These are phyloP conservation scores for Silurus glanis DNA, from an alignment of 2,113 vertebrate genomes.

Conservation along the genomic window DNA sequence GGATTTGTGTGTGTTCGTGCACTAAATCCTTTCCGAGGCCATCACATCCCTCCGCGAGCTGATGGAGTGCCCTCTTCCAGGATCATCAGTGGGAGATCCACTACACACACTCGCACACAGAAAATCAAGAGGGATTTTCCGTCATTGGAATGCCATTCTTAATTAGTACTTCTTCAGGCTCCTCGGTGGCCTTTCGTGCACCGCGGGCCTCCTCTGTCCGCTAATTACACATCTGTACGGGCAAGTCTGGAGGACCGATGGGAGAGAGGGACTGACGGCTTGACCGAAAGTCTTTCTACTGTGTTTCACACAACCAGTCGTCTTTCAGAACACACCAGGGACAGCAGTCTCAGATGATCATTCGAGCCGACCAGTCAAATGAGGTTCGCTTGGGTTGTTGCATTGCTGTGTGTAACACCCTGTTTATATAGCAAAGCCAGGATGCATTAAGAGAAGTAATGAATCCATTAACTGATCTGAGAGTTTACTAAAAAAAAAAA, in stretches of 20 bases:
- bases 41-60: slow-evolving; percentile 56
- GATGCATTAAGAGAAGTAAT: slow-evolving; percentile 56
- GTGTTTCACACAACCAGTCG: slow-evolving; percentile 44
- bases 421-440: not conserved
- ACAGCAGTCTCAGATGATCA: not conserved
- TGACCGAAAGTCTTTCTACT: slow-evolving; percentile 1
- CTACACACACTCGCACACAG: slow-evolving; percentile 35
- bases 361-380: slow-evolving; percentile 29
- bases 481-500: slow-evolving; percentile 42
- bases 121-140: slow-evolving; percentile 46
- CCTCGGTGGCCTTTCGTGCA: slow-evolving; percentile 37
- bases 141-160: slow-evolving; percentile 55
- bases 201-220: slow-evolving; percentile 35
- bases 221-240: slow-evolving; percentile 58
- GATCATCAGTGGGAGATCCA: slow-evolving; percentile 45
- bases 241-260: slow-evolving; percentile 8
- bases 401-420: not conserved
- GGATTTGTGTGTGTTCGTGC: slow-evolving; percentile 58
- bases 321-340: slow-evolving; percentile 24
- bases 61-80: slow-evolving; percentile 63
- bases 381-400: slow-evolving; percentile 33
- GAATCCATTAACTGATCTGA: slow-evolving; percentile 48
- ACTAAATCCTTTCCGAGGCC: slow-evolving; percentile 65
- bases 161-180: slow-evolving; percentile 62
- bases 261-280: not conserved